Evolutionary conservation across 2,113 vertebrate species (phyloP).

Genomic region (Gnathonemus echidnorhynchus): DNA sequence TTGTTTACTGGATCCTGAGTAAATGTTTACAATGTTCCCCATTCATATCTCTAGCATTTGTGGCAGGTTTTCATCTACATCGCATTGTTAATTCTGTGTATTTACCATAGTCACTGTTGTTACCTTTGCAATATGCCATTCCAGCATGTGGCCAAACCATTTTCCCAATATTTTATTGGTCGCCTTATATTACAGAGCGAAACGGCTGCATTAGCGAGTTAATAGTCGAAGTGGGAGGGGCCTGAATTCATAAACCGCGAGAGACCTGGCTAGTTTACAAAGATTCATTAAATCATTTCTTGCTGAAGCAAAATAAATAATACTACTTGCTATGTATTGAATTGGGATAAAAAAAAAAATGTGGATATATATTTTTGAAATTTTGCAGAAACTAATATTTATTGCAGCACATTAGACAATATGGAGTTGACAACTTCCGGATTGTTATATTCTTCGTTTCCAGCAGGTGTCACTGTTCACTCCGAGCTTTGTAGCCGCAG

Average conservation of each 20-base stretch:
- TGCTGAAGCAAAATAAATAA: background rate
- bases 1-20: background rate
- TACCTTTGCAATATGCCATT: constrained; percentile 26
- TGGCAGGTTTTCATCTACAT: background rate
- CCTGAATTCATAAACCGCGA: background rate
- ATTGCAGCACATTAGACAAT: background rate
- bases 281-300: background rate
- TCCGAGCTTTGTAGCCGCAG: background rate
- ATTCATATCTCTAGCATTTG: constrained; percentile 42
- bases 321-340: background rate
- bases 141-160: constrained; percentile 43
- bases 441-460: background rate
- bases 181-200: background rate
- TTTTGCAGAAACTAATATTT: background rate
- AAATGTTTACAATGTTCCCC: constrained; percentile 43
- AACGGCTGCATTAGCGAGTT: too few relatives aligned
- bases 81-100: constrained; percentile 37
- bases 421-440: background rate
- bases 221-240: background rate
- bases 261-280: background rate
- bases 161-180: constrained; percentile 18
- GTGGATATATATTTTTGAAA: constrained; percentile 2
- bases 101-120: constrained; percentile 26
- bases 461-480: constrained; percentile 9
- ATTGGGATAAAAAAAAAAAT: background rate